Evolutionary conservation across 2,797 vertebrate genomes (phyloP).

Genomic region (Calcarius lapponicus): DNA sequence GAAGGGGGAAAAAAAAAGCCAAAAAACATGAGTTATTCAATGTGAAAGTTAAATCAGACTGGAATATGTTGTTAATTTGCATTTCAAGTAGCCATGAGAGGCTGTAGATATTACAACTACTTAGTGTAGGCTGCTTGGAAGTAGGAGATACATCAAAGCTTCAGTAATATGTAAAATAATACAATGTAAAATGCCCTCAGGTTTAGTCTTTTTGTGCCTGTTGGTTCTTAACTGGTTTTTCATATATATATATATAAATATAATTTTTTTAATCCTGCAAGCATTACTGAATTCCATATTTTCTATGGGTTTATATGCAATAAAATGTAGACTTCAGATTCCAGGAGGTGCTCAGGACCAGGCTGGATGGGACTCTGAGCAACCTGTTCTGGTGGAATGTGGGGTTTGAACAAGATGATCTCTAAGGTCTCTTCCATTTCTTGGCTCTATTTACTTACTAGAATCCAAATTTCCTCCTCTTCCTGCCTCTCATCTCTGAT

Average conservation of each 20-base stretch:
- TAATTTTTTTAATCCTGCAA: neutral
- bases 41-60: slow-evolving; percentile 12
- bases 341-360: neutral
- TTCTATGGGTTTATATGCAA: neutral
- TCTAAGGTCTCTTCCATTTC: neutral
- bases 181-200: neutral
- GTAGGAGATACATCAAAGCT: neutral
- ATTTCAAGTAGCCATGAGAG: slow-evolving; percentile 25
- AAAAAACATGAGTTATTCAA: neutral
- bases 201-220: neutral
- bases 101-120: neutral
- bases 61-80: neutral
- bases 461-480: neutral
- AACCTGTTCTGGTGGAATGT: neutral
- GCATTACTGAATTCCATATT: neutral
- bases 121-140: neutral
- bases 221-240: neutral
- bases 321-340: neutral
- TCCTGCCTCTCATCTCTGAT: neutral
- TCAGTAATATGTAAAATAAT: neutral
- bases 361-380: neutral
- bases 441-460: neutral
- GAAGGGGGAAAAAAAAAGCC: neutral
- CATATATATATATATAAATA: neutral
- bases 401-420: neutral